A percentile compares a stretch with the other conserved stretches of the same genome.
phyloP scores from a whole-genome alignment of 2,888 invertebrate genomes.

The Drosophila rubida region DNA sequence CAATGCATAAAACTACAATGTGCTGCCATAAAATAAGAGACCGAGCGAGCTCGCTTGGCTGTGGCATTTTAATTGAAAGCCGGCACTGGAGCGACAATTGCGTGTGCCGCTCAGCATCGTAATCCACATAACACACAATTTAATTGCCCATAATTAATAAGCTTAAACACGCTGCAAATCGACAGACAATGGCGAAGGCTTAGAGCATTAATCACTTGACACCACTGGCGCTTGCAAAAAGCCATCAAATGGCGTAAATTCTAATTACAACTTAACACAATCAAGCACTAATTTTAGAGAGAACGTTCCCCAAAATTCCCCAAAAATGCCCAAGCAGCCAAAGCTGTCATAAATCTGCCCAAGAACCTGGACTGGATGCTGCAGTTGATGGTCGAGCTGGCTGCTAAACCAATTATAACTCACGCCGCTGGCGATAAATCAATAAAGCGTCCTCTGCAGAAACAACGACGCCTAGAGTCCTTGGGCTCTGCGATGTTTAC shows the following conservation, averaged over 20 bases:
- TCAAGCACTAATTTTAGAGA: constrained; percentile 52
- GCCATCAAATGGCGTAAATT: constrained; percentile 35
- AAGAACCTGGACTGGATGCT: constrained; percentile 39
- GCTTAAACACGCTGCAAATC: constrained; percentile 54
- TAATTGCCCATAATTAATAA: constrained; percentile 71
- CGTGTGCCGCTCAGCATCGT: background rate
- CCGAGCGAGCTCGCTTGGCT: background rate
- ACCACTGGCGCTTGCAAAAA: constrained; percentile 3
- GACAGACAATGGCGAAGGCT: constrained; percentile 35
- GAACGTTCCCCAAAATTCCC: background rate
- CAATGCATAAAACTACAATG: constrained; percentile 23
- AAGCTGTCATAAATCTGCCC: constrained; percentile 62
- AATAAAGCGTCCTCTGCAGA: constrained; percentile 62
- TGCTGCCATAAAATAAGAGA: too few relatives aligned
- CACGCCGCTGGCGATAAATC: constrained; percentile 72
- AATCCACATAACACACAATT: constrained; percentile 34
- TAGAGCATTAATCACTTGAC: constrained; percentile 58
- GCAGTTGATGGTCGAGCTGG: constrained; percentile 48
- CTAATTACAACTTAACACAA: constrained; percentile 57
- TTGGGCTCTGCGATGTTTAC: constrained; percentile 4
- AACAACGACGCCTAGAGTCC: background rate
- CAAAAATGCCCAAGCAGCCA: constrained; percentile 3
- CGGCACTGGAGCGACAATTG: constrained; percentile 11
- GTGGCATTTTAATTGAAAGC: constrained; percentile 48
- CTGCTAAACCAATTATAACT: constrained; percentile 64